Percentiles rank a stretch among this genome's conserved stretches.
Conservation (phyloP, 2,797 vertebrate genomes). For the Crossoptilon crossoptilon region DNA sequence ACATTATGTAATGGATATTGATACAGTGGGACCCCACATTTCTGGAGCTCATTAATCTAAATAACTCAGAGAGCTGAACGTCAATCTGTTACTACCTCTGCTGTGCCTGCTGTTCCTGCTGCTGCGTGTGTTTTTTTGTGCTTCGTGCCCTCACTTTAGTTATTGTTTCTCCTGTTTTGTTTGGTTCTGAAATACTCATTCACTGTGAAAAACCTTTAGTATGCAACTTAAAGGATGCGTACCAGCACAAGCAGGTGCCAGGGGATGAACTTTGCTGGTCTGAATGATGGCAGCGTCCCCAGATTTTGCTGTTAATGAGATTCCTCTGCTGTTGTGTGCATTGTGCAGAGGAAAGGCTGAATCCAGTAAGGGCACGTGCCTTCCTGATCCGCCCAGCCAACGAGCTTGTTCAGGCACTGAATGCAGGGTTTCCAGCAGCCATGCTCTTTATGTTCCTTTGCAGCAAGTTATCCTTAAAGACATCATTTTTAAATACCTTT, state of each 20-base stretch:
- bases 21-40: conserved; percentile 65
- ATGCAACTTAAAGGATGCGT: not conserved
- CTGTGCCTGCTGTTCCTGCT: conserved; percentile 44
- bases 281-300: not conserved
- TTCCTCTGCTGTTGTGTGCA: not conserved
- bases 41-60: conserved; percentile 68
- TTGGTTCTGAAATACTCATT: not conserved
- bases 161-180: conserved; percentile 37
- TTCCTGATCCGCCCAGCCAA: not conserved
- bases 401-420: not conserved
- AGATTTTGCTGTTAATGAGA: conserved; percentile 37
- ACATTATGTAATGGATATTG: conserved; percentile 58
- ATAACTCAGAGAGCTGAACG: not conserved
- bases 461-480: not conserved
- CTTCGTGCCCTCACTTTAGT: not conserved
- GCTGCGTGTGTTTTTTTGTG: conserved; percentile 11
- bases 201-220: not conserved
- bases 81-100: conserved; percentile 39
- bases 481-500: not conserved
- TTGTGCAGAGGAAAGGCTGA: not conserved
- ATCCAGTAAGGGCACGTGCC: not conserved
- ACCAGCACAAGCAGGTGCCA: not conserved
- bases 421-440: not conserved
- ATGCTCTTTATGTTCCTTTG: not conserved
- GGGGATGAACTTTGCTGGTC: not conserved